These are phyloP conservation scores for Ophion obscuratus DNA, from an alignment of 2,888 invertebrate species.

Conservation along the genomic window DNA sequence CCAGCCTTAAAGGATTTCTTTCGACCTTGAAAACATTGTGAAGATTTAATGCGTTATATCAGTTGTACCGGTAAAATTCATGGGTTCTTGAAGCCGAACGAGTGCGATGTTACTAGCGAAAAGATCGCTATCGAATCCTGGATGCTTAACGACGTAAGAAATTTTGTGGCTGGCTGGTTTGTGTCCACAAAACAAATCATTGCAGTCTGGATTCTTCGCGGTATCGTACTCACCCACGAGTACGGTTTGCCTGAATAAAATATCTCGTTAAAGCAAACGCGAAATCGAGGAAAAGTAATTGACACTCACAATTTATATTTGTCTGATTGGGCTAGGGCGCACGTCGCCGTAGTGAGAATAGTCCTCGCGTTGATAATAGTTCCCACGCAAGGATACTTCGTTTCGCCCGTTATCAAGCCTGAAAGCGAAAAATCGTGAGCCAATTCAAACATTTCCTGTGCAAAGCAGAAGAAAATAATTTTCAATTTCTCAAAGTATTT, in stretches of 20 bases:
- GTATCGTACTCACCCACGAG: constrained; percentile 91
- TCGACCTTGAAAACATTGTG: background rate
- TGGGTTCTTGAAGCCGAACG: constrained; percentile 88
- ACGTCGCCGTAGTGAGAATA: constrained; percentile 91
- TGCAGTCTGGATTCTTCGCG: constrained; percentile 90
- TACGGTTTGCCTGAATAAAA: constrained; percentile 87
- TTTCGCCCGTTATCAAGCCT: constrained; percentile 89
- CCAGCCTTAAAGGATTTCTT: background rate
- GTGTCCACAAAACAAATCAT: constrained; percentile 89
- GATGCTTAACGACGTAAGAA: constrained; percentile 91
- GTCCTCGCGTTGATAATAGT: constrained; percentile 88
- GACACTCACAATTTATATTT: constrained; percentile 90
- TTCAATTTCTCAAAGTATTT: background rate
- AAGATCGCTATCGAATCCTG: constrained; percentile 87
- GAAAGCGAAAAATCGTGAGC: constrained; percentile 67
- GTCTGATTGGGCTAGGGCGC: constrained; percentile 91
- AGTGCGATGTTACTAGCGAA: constrained; percentile 90
- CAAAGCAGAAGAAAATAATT: background rate
- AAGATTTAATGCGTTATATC: constrained; percentile 1
- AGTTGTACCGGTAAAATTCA: constrained; percentile 87
- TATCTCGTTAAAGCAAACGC: background rate
- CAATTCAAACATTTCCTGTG: background rate
- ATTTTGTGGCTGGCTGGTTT: constrained; percentile 89
- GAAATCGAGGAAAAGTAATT: constrained; percentile 10
- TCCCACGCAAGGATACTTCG: constrained; percentile 91